Base-by-base conservation (phyloP, 2,113 vertebrate genomes). In the Indicator maculatus region DNA sequence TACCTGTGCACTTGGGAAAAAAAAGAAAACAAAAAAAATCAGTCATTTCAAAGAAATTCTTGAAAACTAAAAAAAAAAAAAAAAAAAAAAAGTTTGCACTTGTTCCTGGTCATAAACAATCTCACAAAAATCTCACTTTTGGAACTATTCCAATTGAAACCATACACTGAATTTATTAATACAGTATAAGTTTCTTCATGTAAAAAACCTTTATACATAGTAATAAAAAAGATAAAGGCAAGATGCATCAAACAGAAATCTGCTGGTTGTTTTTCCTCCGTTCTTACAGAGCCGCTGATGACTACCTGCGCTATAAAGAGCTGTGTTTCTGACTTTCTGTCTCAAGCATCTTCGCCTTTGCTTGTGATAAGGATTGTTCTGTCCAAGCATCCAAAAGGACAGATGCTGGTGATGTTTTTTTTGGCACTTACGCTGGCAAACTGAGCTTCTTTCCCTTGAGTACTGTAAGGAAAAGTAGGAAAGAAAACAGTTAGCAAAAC, bases 361-460 rank as follows among this genome's bases (percentile, higher is more conserved):
- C 95, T 92, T 98, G 97, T 94, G 97, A 97, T 98, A 96, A 93
- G 97, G 97, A 97, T 97, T 98, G 97, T 98, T 97, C 98, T 98
- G 97, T 97, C 97, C 97, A 86, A 97, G 96, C 96, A 96, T 97
- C 98, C 98, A 77, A 97, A 98, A 97, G 97, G 97, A 97, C 97
- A 98, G 98, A 98, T 92, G 94, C 98, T 96, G 97, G 91, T 89
- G 97, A 93, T 87, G 96, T 12, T 90, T 95, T 98, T 98, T 98
- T 98, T 98, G 98, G 98, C 98, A 98, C 98, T 99, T 99, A 99
- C 6, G 99, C 99, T 97, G 99, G 99, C 98, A 99, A 98, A 98
- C 99, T 99, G 97, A 99, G 98, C 98, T 99, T 99, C 99, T 99
- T 99, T 97, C 99, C 99, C 98, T 99, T 99, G 96, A 99, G 98